phyloP scores from a whole-genome alignment of 2,113 vertebrate species.

The Chiloscyllium plagiosum region DNA sequence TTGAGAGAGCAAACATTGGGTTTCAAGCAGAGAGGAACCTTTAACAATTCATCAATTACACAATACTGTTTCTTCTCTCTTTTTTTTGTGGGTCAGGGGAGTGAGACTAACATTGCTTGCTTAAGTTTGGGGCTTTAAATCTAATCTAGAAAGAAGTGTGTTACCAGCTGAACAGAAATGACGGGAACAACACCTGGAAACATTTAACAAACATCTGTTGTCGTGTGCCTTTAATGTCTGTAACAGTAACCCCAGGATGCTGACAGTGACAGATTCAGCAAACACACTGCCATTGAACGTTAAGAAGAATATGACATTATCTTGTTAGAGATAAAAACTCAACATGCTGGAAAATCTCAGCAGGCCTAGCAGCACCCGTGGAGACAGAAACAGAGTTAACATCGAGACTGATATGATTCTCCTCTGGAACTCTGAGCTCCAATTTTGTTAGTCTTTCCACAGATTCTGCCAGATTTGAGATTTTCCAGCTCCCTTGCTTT shows the following conservation, averaged over 20 bases:
- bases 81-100: neutral
- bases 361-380: no score
- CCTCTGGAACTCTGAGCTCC: no score
- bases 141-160: neutral
- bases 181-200: neutral
- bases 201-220: neutral
- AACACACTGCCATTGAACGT: neutral
- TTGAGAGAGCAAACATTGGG: neutral
- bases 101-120: neutral
- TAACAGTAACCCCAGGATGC: neutral
- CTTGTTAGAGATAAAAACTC: neutral
- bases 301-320: neutral
- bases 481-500: no score
- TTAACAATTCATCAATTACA: neutral
- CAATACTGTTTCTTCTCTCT: neutral
- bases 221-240: neutral
- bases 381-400: no score
- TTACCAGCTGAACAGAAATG: neutral
- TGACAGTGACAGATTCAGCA: neutral
- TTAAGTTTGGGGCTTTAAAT: neutral
- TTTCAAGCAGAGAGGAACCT: neutral
- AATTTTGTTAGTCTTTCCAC: no score
- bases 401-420: no score
- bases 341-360: no score
- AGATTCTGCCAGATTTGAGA: no score